Conservation (phyloP, 2,113 vertebrate species). For the Ovis canadensis region DNA sequence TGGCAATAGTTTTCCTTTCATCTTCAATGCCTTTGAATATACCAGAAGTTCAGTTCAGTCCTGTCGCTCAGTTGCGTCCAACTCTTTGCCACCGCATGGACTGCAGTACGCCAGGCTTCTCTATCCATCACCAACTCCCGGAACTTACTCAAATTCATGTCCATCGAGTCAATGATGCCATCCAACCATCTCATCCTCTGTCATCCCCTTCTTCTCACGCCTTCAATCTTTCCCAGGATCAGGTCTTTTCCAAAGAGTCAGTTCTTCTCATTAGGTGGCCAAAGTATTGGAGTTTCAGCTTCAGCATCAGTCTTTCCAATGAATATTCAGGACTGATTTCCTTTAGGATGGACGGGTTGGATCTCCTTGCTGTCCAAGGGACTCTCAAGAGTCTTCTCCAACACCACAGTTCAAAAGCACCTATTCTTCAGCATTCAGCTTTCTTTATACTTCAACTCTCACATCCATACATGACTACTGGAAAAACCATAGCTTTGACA, state of each 20-base stretch:
- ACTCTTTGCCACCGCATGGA: background rate
- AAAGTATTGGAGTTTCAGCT: background rate
- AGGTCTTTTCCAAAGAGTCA: background rate
- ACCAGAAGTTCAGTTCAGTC: background rate
- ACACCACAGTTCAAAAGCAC: background rate
- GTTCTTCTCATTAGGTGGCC: background rate
- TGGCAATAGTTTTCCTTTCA: background rate
- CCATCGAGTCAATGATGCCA: background rate
- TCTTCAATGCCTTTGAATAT: background rate
- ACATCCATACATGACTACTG: background rate
- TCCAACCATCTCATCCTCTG: background rate
- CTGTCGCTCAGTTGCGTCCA: background rate
- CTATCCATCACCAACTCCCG: background rate
- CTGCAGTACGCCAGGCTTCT: background rate
- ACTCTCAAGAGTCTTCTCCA: background rate
- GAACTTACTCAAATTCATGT: background rate
- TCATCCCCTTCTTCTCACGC: accelerated
- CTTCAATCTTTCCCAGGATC: background rate
- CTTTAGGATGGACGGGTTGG: background rate
- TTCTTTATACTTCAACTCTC: background rate
- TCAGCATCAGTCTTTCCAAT: background rate
- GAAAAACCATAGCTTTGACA: background rate
- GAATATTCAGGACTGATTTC: background rate
- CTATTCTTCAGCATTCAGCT: background rate
- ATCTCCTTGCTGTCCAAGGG: background rate